Evolutionary conservation across 2,888 invertebrate genomes (phyloP), one percentile per base, ranked within the genome.

Genomic region (Hirudinaria manillensis): DNA sequence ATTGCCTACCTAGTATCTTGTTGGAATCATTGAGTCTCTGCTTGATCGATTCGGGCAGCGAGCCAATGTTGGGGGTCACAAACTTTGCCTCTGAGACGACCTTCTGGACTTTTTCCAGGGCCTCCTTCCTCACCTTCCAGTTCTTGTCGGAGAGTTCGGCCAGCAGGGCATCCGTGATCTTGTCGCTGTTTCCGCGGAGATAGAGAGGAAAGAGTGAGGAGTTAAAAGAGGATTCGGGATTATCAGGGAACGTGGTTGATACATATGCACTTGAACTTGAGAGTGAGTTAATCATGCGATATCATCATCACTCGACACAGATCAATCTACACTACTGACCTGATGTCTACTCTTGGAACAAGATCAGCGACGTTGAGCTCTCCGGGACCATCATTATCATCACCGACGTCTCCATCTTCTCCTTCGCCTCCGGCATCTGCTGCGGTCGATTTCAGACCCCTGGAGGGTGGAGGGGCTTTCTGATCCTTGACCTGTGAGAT

Each of bases 51-150:
- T 91, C 90, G 0, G 93, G 92, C 55, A 95, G 85, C 82, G 93
- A 93, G 0, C 94, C 94, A 61, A 97, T 88, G 24, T 90, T 90
- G 0, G 92, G 87, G 80, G 92, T 93, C 78, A 97, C 92, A 13
- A 92, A 89, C 79, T 92, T 90, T 0, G 92, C 91, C 74, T 90
- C 92, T 27, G 86, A 88, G 53, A 94, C 87, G 65, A 93, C 90
- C 0, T 87, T 88, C 75, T 88, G 89, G 24, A 93, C 86, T 85
- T 92, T 91, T 79, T 89, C 89, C 29, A 93, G 83, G 0, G 89
- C 92, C 85, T 92, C 92, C 80, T 90, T 90, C 76, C 92, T 88
- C 6, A 86, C 91, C 88, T 96, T 96, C 96, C 96, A 97, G 86
- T 83, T 83, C 80, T 85, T 85, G 79, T 85, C 84, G 1, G 77